Conservation (phyloP, 2,797 vertebrate genomes). For the Apogon talboti region DNA sequence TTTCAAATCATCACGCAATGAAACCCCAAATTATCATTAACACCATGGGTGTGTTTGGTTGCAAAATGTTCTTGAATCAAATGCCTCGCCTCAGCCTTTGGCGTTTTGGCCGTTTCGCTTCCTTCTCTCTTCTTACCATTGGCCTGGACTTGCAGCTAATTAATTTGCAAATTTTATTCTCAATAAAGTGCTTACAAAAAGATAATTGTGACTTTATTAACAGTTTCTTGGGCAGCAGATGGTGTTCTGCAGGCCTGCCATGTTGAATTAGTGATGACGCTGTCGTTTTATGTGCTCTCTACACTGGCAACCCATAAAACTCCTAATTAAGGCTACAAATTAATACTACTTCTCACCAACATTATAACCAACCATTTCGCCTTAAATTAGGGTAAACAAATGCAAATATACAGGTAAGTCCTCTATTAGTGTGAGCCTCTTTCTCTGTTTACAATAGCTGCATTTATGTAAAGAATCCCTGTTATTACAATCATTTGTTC, state of each 20-base stretch:
- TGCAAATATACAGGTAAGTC: slow-evolving; percentile 68
- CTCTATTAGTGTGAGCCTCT: slow-evolving; percentile 47
- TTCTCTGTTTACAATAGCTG: slow-evolving; percentile 62
- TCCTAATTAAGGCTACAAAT: slow-evolving; percentile 86
- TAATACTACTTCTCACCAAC: slow-evolving; percentile 80
- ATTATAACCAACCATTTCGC: slow-evolving; percentile 65
- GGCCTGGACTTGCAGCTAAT: slow-evolving; percentile 89
- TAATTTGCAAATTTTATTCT: slow-evolving; percentile 97
- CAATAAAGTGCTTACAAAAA: slow-evolving; percentile 98
- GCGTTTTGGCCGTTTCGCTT: slow-evolving; percentile 58
- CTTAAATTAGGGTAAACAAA: slow-evolving; percentile 71
- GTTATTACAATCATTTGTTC: slow-evolving; percentile 77
- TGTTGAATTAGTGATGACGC: slow-evolving; percentile 97
- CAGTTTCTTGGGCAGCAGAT: slow-evolving; percentile 97
- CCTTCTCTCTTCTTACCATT: slow-evolving; percentile 46
- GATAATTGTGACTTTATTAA: slow-evolving; percentile 99
- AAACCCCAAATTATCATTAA: slow-evolving; percentile 83
- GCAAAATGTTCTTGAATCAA: slow-evolving; percentile 66
- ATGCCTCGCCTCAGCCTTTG: slow-evolving; percentile 60
- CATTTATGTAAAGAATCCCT: slow-evolving; percentile 68
- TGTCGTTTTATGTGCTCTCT: slow-evolving; percentile 92
- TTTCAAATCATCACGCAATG: slow-evolving; percentile 76
- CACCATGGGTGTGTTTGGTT: slow-evolving; percentile 65
- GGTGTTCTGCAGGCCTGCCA: slow-evolving; percentile 96
- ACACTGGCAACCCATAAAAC: slow-evolving; percentile 89